Percentiles rank a stretch among this genome's conserved stretches.
phyloP scores from a whole-genome alignment of 2,888 invertebrate species.

The Anthrax anthrax region DNA sequence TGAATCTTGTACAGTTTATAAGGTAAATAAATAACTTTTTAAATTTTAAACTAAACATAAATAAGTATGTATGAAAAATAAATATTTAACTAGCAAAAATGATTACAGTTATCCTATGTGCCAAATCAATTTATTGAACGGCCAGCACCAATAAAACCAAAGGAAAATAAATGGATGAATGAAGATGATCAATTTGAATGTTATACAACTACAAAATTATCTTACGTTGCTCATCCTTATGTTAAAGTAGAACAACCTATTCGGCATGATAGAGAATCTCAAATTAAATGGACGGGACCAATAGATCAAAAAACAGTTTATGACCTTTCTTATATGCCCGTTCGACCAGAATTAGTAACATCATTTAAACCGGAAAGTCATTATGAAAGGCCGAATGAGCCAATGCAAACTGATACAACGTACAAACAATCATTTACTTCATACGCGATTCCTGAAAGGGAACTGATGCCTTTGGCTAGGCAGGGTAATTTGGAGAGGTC shows the following conservation, averaged over 20 bases:
- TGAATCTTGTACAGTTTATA: background rate
- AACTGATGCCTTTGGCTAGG: slow-evolving; percentile 25
- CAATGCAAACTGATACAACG: slow-evolving; percentile 37
- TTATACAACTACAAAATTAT: slow-evolving; percentile 56
- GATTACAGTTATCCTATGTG: slow-evolving; percentile 24
- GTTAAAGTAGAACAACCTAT: slow-evolving; percentile 23
- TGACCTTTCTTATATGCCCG: slow-evolving; percentile 28
- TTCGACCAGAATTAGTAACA: slow-evolving; percentile 1
- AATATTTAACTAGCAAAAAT: background rate
- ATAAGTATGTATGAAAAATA: no score
- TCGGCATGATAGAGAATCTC: slow-evolving; percentile 17
- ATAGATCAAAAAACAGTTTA: slow-evolving; percentile 29
- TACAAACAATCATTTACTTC: slow-evolving; percentile 43
- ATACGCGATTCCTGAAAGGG: slow-evolving; percentile 28
- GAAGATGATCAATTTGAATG: slow-evolving; percentile 50
- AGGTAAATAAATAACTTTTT: background rate
- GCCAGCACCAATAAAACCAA: slow-evolving; percentile 23
- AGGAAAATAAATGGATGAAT: slow-evolving; percentile 18
- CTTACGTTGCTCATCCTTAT: slow-evolving; percentile 50
- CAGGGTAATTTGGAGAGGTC: slow-evolving; percentile 22
- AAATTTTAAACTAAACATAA: background rate
- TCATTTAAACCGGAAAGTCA: slow-evolving; percentile 6
- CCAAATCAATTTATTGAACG: slow-evolving; percentile 22
- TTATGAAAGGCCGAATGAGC: slow-evolving; percentile 7
- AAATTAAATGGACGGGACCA: slow-evolving; percentile 21